Conservation (phyloP, 2,797 vertebrate genomes). For the Thunnus albacares region DNA sequence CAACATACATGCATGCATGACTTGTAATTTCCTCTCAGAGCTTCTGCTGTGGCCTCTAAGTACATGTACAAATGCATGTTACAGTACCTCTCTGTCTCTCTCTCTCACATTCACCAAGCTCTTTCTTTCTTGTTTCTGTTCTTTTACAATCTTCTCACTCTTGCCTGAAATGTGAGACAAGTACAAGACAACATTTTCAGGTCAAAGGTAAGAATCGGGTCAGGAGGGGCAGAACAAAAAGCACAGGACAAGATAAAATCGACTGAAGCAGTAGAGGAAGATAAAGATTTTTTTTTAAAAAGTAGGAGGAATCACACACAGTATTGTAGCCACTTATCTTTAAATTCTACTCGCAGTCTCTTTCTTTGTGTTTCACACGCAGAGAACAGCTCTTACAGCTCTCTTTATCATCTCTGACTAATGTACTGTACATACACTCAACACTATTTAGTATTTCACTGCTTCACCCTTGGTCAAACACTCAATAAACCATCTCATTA, state of each 20-base stretch:
- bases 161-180: background rate
- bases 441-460: conserved; percentile 15
- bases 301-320: background rate
- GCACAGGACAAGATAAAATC: background rate
- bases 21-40: conserved; percentile 2
- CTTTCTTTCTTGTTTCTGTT: background rate
- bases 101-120: background rate
- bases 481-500: conserved; percentile 23
- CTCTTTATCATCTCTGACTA: background rate
- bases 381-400: background rate
- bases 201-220: background rate
- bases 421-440: background rate
- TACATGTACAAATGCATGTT: background rate
- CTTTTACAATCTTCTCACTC: background rate
- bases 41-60: conserved; percentile 12
- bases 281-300: background rate
- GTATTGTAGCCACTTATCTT: background rate
- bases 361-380: background rate
- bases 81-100: background rate
- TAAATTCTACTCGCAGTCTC: background rate
- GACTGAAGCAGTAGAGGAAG: background rate
- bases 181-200: background rate
- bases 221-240: background rate
- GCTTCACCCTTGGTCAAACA: conserved; percentile 29
- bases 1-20: conserved; percentile 26